Percentiles rank a stretch among this genome's conserved stretches.
Conservation (phyloP, 2,797 vertebrate genomes). For the Phataginus tricuspis region DNA sequence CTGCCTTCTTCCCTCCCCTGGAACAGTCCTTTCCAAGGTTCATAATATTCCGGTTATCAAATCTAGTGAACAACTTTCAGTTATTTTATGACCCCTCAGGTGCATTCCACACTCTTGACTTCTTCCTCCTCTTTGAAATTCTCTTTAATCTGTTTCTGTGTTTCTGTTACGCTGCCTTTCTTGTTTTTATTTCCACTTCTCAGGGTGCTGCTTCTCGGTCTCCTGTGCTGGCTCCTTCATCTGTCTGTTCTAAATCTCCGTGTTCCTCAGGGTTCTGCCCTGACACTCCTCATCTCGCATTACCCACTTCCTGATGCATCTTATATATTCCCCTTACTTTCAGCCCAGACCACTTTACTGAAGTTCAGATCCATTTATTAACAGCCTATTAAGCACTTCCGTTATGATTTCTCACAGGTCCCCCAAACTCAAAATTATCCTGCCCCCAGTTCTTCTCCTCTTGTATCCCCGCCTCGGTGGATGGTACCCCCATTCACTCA, state of each 20-base stretch:
- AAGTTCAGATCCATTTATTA: neutral
- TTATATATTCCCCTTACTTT: neutral
- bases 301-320: neutral
- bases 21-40: neutral
- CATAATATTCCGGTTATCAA: neutral
- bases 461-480: neutral
- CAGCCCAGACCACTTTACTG: neutral
- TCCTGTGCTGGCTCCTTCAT: neutral
- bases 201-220: neutral
- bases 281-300: neutral
- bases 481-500: neutral
- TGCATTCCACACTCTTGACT: neutral
- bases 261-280: neutral
- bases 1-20: neutral
- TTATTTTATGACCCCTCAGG: slow-evolving; percentile 22
- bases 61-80: neutral
- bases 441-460: neutral
- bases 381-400: neutral
- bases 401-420: neutral
- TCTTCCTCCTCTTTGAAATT: neutral
- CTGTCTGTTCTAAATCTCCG: neutral
- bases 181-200: neutral
- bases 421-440: neutral
- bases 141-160: neutral
- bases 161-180: neutral